phyloP scores from a whole-genome alignment of 2,797 vertebrate species.

The Rhodeus uyekii region DNA sequence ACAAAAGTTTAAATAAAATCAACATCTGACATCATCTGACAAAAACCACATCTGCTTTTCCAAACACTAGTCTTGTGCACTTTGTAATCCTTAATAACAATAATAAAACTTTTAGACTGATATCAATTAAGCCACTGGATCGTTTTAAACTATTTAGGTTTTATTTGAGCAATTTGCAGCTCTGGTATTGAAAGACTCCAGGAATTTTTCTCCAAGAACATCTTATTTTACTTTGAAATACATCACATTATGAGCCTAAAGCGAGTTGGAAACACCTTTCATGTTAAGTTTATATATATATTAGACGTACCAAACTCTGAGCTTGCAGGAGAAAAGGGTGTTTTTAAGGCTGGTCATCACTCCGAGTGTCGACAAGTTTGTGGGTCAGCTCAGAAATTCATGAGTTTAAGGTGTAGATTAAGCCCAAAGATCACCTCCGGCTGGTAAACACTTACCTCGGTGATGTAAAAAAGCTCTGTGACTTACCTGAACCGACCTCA shows the following conservation, averaged over 20 bases:
- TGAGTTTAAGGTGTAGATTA: slow-evolving; percentile 12
- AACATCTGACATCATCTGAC: neutral
- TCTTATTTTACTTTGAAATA: neutral
- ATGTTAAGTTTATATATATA: neutral
- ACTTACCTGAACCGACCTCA: neutral
- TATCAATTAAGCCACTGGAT: neutral
- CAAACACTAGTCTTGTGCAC: neutral
- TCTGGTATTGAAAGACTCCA: no score
- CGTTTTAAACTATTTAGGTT: no score
- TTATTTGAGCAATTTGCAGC: neutral
- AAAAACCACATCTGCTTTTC: neutral
- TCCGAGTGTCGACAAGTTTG: neutral
- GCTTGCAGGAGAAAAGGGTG: neutral
- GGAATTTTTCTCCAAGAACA: neutral
- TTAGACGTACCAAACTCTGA: neutral
- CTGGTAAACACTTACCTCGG: neutral
- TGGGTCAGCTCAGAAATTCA: neutral
- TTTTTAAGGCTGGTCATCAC: neutral
- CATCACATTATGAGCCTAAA: neutral
- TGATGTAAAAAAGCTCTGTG: neutral
- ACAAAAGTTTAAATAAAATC: neutral
- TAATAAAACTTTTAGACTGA: neutral
- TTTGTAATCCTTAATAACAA: neutral
- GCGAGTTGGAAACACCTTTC: neutral
- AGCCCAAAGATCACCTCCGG: neutral